These are phyloP conservation scores for Cheilosia variabilis DNA, from an alignment of 2,888 invertebrate species.

Conservation along the genomic window DNA sequence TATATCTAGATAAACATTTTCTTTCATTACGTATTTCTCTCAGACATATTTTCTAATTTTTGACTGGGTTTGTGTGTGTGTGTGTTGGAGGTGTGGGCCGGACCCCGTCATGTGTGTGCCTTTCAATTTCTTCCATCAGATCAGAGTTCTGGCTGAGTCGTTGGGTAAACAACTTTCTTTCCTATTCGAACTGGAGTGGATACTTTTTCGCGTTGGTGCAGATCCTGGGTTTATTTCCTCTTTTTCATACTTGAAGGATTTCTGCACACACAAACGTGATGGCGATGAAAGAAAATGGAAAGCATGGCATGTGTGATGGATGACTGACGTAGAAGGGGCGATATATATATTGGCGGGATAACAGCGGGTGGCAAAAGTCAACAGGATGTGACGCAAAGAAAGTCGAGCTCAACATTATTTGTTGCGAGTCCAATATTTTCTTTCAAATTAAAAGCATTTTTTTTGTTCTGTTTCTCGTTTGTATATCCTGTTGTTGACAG, in stretches of 20 bases:
- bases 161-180: constrained; percentile 36
- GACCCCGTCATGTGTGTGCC: neutral
- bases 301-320: constrained; percentile 49
- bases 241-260: constrained; percentile 3
- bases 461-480: constrained; percentile 8
- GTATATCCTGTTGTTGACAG: constrained; percentile 32
- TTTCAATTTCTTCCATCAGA: constrained; percentile 1
- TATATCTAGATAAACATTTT: constrained; percentile 40
- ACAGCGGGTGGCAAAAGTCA: constrained; percentile 39
- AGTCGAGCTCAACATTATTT: neutral
- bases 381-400: constrained; percentile 35
- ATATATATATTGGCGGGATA: neutral
- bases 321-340: constrained; percentile 25
- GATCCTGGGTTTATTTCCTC: neutral
- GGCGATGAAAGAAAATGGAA: constrained; percentile 37
- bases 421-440: constrained; percentile 45
- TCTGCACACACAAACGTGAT: constrained; percentile 5
- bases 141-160: neutral
- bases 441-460: constrained; percentile 45
- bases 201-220: constrained; percentile 32
- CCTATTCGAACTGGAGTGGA: constrained; percentile 23
- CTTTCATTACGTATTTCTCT: constrained; percentile 17
- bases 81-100: neutral
- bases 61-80: neutral
- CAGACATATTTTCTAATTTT: constrained; percentile 48